These are phyloP conservation scores for Ariopsis seemanni DNA, from an alignment of 2,113 vertebrate species.

Conservation along the genomic window DNA sequence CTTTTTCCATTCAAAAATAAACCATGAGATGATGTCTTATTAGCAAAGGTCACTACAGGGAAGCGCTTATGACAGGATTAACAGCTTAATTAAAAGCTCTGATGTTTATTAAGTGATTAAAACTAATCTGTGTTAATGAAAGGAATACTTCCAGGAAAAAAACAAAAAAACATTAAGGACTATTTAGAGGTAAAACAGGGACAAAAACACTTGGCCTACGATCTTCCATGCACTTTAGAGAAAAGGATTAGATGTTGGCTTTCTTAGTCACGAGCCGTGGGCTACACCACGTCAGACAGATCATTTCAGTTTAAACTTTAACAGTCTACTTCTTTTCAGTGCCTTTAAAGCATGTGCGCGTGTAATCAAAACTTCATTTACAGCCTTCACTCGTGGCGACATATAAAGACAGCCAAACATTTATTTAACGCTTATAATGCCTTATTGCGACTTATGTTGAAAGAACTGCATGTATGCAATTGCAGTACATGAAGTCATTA, in stretches of 20 bases:
- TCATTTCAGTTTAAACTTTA: background rate
- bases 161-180: background rate
- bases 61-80: constrained; percentile 36
- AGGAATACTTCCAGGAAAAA: background rate
- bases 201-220: too few relatives aligned
- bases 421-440: background rate
- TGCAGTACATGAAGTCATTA: constrained; percentile 26
- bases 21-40: constrained; percentile 47
- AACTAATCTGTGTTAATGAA: background rate
- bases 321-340: background rate
- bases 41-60: constrained; percentile 59
- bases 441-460: background rate
- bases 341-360: background rate
- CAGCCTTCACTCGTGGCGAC: background rate
- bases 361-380: background rate
- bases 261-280: background rate
- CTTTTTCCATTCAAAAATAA: constrained; percentile 67
- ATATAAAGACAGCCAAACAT: background rate
- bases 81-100: background rate
- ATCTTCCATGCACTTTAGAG: background rate
- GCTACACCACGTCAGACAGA: background rate
- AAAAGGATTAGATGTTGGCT: background rate
- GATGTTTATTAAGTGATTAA: constrained; percentile 4
- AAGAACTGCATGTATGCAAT: background rate
- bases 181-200: background rate